phyloP scores from a whole-genome alignment of 2,797 vertebrate species.

The Galago senegalensis region DNA sequence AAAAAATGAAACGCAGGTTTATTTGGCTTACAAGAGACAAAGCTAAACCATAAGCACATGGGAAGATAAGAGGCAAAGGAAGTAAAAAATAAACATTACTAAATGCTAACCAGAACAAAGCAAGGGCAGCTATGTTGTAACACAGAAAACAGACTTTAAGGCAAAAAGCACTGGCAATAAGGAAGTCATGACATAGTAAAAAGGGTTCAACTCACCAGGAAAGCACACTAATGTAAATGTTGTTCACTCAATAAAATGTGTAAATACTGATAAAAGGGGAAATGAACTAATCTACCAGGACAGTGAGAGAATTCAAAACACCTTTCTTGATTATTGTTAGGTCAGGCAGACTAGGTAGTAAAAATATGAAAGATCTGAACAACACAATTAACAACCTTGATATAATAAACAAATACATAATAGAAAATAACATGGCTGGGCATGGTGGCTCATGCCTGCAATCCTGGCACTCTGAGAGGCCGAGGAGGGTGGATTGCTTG shows the following conservation, averaged over 20 bases:
- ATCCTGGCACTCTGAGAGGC: no score
- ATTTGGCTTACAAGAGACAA: neutral
- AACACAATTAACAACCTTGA: neutral
- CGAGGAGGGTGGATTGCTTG: no score
- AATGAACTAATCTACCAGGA: neutral
- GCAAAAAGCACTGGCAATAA: constrained; percentile 13
- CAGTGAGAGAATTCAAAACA: neutral
- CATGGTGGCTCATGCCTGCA: no score
- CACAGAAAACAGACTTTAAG: neutral
- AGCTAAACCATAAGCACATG: neutral
- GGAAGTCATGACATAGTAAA: neutral
- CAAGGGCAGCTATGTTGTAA: neutral
- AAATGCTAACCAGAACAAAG: neutral
- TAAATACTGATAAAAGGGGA: neutral
- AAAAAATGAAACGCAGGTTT: neutral
- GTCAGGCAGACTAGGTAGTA: neutral
- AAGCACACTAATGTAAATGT: neutral
- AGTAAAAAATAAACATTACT: neutral
- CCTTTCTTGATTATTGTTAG: neutral
- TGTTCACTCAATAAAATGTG: constrained; percentile 1
- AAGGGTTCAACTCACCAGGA: neutral
- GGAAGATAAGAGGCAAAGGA: neutral
- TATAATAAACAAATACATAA: neutral
- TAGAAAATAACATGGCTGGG: neutral
- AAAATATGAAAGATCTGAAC: neutral